Base-by-base conservation (phyloP, 2,797 vertebrate species). In the Chloroceryle amazona region DNA sequence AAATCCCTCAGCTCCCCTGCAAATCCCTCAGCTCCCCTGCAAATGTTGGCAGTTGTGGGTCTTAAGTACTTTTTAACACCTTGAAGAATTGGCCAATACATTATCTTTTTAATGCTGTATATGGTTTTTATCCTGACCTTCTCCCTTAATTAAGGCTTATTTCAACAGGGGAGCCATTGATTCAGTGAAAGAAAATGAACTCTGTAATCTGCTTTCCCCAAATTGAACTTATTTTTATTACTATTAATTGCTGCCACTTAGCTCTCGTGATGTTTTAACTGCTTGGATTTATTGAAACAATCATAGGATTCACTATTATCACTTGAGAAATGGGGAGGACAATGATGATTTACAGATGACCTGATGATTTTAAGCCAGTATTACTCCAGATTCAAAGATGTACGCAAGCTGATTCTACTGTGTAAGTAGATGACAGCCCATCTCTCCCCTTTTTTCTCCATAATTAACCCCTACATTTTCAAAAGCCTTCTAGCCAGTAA, bases 161-260 rank as follows among this genome's bases (percentile, higher is more conserved):
- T 97, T 91, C 96, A 95, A 94, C 95, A 81, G 63, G 84, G 96
- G 96, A 95, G 68, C 84, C 76, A 91, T 96, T 96, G 92, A 97
- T 96, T 97, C 95, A 75, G 63, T 93, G 89, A 78, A 96, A 94
- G 96, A 96, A 98, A 97, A 97, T 97, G 76, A 97, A 96, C 95
- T 96, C 95, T 90, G 92, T 97, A 96, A 97, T 97, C 96, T 96
- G 95, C 94, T 96, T 97, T 97, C 84, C 91, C 84, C 91, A 91
- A 94, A 97, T 96, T 96, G 92, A 95, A 95, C 97, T 96, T 96
- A 89, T 96, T 96, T 97, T 98, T 98, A 97, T 97, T 96, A 83
- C 93, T 94, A 95, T 96, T 97, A 97, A 97, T 97, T 97, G 95
- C 79, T 94, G 93, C 96, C 95, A 97, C 97, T 96, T 97, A 97